Percentiles rank a stretch among this genome's conserved stretches.
These are phyloP conservation scores for Decapterus maruadsi DNA, from an alignment of 2,797 vertebrate genomes.

Conservation along the genomic window DNA sequence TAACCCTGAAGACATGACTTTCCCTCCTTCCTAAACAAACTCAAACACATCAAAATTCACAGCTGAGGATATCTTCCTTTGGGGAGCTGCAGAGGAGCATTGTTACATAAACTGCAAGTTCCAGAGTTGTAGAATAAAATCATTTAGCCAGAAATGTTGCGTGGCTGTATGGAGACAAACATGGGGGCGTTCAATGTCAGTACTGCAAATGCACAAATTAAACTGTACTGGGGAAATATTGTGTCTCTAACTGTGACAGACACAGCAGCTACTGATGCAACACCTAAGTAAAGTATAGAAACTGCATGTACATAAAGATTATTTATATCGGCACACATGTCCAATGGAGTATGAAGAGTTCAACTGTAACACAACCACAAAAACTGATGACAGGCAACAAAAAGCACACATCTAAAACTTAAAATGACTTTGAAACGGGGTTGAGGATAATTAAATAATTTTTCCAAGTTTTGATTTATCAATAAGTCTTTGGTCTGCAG, in stretches of 20 bases:
- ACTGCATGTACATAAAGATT: neutral
- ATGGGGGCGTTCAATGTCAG: neutral
- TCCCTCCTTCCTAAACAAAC: conserved; percentile 43
- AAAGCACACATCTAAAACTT: neutral
- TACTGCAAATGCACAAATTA: neutral
- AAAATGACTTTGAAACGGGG: neutral
- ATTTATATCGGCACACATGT: neutral
- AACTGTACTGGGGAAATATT: neutral
- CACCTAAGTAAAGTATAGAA: neutral
- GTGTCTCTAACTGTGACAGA: neutral
- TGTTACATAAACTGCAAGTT: conserved; percentile 14
- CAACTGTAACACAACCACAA: neutral
- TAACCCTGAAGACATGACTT: conserved; percentile 46
- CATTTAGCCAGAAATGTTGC: conserved; percentile 16
- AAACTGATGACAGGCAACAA: neutral
- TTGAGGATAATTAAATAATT: no score
- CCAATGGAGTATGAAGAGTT: neutral
- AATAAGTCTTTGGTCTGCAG: no score
- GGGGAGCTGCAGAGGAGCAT: conserved; percentile 9
- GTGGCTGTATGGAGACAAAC: conserved; percentile 5
- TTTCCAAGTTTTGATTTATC: no score
- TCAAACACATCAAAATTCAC: conserved; percentile 46
- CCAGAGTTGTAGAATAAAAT: conserved; percentile 27
- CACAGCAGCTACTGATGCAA: neutral
- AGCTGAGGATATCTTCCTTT: conserved; percentile 34